A percentile compares a stretch with the other conserved stretches of the same genome.
phyloP scores from a whole-genome alignment of 2,888 invertebrate species.

The Drosophila antonietae region DNA sequence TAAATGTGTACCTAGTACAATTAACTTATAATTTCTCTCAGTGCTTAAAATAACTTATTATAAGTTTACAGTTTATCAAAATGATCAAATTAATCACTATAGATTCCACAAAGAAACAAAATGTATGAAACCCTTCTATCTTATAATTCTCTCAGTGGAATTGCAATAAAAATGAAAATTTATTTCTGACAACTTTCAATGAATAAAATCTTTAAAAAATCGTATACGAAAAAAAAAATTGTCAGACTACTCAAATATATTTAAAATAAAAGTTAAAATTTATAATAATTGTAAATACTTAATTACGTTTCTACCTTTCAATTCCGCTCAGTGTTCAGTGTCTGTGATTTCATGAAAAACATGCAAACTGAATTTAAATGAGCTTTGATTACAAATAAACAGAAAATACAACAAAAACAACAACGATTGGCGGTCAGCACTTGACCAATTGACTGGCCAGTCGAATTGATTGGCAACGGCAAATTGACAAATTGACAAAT shows the following conservation, averaged over 20 bases:
- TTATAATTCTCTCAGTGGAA: not conserved
- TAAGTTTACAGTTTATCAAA: not conserved
- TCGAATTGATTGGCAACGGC: constrained; percentile 61
- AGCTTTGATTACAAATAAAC: constrained; percentile 73
- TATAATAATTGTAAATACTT: not conserved
- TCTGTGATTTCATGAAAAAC: constrained; percentile 65
- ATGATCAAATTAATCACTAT: not conserved
- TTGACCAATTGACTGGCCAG: constrained; percentile 76
- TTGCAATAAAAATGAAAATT: not conserved
- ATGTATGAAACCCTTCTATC: not conserved
- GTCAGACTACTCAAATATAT: not conserved
- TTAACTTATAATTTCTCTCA: not conserved
- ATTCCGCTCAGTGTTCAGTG: constrained; percentile 39
- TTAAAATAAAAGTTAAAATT: not conserved
- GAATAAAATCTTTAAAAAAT: not conserved
- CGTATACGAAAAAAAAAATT: not conserved
- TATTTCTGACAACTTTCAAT: not conserved
- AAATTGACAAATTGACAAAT: constrained; percentile 48
- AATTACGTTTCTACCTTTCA: not conserved
- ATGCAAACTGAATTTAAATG: constrained; percentile 79
- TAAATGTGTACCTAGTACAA: not conserved
- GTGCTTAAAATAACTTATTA: not conserved
- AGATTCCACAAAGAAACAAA: not conserved
- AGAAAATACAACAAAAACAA: constrained; percentile 36
- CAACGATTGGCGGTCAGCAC: constrained; percentile 64